Evolutionary conservation across 2,113 vertebrate species (phyloP).

Genomic region (Calidris pygmaea): DNA sequence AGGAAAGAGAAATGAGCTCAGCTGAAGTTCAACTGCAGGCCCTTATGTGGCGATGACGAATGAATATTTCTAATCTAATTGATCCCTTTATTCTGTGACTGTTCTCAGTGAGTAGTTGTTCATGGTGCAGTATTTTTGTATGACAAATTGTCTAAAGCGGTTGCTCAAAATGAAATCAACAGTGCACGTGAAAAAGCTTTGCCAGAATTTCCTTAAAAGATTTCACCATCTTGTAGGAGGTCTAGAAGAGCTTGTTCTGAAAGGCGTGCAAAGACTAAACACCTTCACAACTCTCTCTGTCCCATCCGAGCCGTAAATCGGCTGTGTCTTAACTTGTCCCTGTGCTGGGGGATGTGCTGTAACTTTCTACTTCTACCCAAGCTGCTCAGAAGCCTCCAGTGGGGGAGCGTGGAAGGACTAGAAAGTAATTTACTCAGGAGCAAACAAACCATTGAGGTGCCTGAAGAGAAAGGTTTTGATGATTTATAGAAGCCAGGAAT

Average conservation of each 20-base stretch:
- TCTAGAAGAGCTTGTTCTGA: background rate
- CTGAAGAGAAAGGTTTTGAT: background rate
- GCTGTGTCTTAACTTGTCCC: background rate
- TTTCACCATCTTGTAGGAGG: background rate
- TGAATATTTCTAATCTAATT: background rate
- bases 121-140: background rate
- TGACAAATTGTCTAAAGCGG: background rate
- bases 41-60: background rate
- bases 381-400: background rate
- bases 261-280: background rate
- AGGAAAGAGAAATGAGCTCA: background rate
- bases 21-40: background rate
- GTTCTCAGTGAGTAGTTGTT: background rate
- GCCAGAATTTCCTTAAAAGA: background rate
- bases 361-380: background rate
- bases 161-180: background rate
- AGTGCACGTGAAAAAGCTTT: background rate
- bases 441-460: background rate
- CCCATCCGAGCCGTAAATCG: fast-evolving
- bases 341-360: background rate
- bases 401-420: background rate
- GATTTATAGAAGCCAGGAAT: background rate
- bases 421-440: background rate
- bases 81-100: background rate
- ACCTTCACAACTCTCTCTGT: background rate